Percentiles rank a stretch among this genome's conserved stretches.
Conservation (phyloP, 2,113 vertebrate species). For the Mustela nigripes region DNA sequence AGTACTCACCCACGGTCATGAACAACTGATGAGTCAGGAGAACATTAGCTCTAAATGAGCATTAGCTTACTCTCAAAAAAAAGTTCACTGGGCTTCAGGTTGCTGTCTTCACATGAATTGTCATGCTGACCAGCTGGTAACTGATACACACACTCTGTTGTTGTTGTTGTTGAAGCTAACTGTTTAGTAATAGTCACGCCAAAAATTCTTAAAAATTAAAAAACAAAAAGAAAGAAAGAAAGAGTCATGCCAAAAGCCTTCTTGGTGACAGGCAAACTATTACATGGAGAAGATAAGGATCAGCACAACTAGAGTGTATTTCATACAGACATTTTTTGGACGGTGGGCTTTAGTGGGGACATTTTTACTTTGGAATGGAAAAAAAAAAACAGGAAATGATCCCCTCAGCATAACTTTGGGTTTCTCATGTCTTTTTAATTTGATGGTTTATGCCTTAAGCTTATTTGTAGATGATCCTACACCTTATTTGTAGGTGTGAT, state of each 20-base stretch:
- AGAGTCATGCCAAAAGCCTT: neutral
- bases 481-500: too few relatives aligned
- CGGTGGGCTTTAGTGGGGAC: neutral
- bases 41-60: neutral
- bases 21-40: neutral
- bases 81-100: accelerated
- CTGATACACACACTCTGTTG: neutral
- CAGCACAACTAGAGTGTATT: neutral
- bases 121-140: neutral
- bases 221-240: neutral
- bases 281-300: neutral
- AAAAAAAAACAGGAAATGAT: neutral
- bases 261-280: neutral
- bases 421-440: neutral
- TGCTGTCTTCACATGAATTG: neutral
- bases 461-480: neutral
- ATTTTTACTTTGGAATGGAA: neutral
- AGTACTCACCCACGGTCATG: neutral
- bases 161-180: neutral
- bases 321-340: neutral
- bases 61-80: neutral
- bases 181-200: neutral
- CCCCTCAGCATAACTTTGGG: neutral
- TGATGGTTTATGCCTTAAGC: neutral
- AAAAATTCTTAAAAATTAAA: neutral